A percentile compares a stretch with the other conserved stretches of the same genome.
Evolutionary conservation across 2,888 invertebrate species (phyloP).

Genomic region (Corythucha ciliata): DNA sequence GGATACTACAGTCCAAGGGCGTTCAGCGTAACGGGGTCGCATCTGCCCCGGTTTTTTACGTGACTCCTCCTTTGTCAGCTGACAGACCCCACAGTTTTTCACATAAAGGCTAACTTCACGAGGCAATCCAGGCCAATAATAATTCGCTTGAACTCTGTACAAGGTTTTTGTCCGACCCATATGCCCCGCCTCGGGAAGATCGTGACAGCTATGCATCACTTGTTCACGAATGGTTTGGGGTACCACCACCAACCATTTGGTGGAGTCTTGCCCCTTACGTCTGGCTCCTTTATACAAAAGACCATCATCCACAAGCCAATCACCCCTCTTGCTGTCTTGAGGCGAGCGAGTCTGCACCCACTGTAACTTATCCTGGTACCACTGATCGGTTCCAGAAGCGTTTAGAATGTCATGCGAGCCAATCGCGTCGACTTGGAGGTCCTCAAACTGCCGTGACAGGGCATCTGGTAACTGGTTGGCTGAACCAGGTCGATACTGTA

Average conservation of each 20-base stretch:
- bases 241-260: neutral
- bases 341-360: constrained; percentile 7
- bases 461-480: neutral
- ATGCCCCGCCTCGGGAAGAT: constrained; percentile 9
- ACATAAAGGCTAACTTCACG: neutral
- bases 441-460: neutral
- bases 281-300: constrained; percentile 1
- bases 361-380: constrained; percentile 20
- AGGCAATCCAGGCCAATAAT: constrained; percentile 1
- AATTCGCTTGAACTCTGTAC: neutral
- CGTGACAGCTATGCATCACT: neutral
- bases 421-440: no score
- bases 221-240: neutral
- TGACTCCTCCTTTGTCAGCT: neutral
- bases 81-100: neutral
- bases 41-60: neutral
- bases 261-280: neutral
- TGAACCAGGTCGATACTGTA: constrained; percentile 5
- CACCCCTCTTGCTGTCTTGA: no score
- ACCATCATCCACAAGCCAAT: no score
- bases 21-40: neutral
- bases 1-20: constrained; percentile 29
- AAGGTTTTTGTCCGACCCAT: constrained; percentile 13
- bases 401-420: constrained; percentile 8
- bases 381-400: no score